phyloP scores from a whole-genome alignment of 2,888 invertebrate species.

The Hypercompe scribonia region DNA sequence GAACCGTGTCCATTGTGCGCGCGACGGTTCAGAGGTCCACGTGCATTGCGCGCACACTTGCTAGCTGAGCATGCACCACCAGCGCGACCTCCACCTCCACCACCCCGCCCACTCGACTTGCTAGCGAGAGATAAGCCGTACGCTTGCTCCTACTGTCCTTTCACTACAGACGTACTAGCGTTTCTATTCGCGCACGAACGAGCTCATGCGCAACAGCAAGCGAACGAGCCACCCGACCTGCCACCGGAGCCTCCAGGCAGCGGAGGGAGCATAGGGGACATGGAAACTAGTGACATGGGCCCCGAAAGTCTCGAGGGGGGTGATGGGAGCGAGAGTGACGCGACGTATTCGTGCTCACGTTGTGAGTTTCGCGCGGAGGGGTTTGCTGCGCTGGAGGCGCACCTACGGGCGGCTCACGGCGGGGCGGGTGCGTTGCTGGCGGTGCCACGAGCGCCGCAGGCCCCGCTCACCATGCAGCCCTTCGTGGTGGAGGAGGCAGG shows the following conservation, averaged over 20 bases:
- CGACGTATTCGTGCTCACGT: slow-evolving; percentile 81
- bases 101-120: slow-evolving; percentile 86
- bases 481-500: slow-evolving; percentile 92
- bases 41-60: slow-evolving; percentile 95
- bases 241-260: slow-evolving; percentile 49
- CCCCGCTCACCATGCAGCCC: slow-evolving; percentile 95
- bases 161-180: slow-evolving; percentile 95
- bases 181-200: slow-evolving; percentile 97
- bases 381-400: slow-evolving; percentile 81
- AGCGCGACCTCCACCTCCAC: slow-evolving; percentile 75
- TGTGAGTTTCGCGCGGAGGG: slow-evolving; percentile 82
- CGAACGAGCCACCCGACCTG: slow-evolving; percentile 58
- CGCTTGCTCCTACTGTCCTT: slow-evolving; percentile 96
- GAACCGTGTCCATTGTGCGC: slow-evolving; percentile 93
- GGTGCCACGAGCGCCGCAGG: slow-evolving; percentile 88
- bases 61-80: slow-evolving; percentile 93
- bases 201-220: slow-evolving; percentile 88
- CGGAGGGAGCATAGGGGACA: slow-evolving; percentile 44
- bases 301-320: slow-evolving; percentile 59
- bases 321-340: slow-evolving; percentile 67
- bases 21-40: slow-evolving; percentile 94
- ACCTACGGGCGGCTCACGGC: slow-evolving; percentile 81
- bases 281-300: slow-evolving; percentile 47
- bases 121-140: slow-evolving; percentile 90
- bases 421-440: slow-evolving; percentile 84